These are phyloP conservation scores for Drosophila leontia DNA, from an alignment of 1,140 invertebrate species.

Conservation along the genomic window DNA sequence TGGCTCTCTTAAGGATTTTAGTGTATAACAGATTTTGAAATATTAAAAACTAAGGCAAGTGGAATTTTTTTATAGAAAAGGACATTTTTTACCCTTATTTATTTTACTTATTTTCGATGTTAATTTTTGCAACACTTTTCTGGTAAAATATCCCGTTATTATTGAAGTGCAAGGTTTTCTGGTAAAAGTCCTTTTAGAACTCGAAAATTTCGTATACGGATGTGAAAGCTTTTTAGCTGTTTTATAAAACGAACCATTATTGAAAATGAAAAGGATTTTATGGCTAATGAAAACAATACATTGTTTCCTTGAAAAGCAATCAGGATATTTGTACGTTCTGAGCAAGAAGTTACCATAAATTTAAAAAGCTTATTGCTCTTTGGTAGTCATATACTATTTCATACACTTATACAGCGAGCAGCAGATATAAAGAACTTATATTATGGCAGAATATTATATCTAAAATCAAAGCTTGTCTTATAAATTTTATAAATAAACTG, in stretches of 20 bases:
- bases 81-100: background rate
- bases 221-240: background rate
- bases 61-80: background rate
- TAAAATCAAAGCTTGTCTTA: background rate
- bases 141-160: background rate
- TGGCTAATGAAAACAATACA: background rate
- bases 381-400: background rate
- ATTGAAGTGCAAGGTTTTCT: background rate
- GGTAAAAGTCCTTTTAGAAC: background rate
- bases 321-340: too few relatives aligned
- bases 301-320: background rate
- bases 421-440: background rate
- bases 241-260: background rate
- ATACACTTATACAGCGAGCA: background rate
- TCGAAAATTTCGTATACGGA: background rate
- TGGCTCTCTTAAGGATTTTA: background rate
- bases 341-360: background rate
- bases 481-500: background rate
- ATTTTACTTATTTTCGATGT: background rate
- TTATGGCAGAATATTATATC: background rate
- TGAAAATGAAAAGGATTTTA: background rate
- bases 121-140: background rate
- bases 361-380: background rate
- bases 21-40: conserved; percentile 18
- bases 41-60: background rate